Percentiles rank a stretch among this genome's conserved stretches.
phyloP scores from a whole-genome alignment of 2,797 vertebrate genomes.

The Hippopotamyrus pictus region DNA sequence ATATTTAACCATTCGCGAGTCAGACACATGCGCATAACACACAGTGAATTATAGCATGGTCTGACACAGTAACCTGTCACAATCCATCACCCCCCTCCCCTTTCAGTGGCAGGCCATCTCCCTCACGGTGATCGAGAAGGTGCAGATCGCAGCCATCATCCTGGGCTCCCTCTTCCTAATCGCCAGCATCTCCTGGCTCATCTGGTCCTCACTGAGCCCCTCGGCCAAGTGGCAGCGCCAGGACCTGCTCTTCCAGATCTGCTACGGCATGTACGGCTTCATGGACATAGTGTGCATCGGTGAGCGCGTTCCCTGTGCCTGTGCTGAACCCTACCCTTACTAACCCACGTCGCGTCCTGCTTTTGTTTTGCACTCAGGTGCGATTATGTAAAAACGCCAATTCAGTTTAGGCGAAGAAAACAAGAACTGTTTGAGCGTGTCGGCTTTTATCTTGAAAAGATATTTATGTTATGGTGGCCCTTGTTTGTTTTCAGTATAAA shows the following conservation, averaged over 20 bases:
- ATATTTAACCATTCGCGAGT: neutral
- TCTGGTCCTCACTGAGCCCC: constrained; percentile 90
- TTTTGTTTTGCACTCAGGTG: neutral
- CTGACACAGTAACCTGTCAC: neutral
- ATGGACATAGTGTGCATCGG: constrained; percentile 95
- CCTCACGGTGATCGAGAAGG: constrained; percentile 89
- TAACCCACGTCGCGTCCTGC: neutral
- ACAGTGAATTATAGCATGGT: neutral
- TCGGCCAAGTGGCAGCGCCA: constrained; percentile 91
- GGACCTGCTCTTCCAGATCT: constrained; percentile 93
- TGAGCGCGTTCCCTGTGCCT: constrained; percentile 43
- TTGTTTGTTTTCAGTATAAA: neutral
- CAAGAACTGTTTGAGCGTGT: neutral
- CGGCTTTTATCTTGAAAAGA: neutral
- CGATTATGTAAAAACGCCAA: neutral
- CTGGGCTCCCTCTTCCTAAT: constrained; percentile 90
- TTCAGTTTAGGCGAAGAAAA: neutral
- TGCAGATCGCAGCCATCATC: constrained; percentile 87
- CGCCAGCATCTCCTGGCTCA: constrained; percentile 92
- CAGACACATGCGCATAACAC: neutral
- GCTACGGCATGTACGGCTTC: constrained; percentile 94
- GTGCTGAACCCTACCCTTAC: neutral
- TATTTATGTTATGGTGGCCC: neutral
- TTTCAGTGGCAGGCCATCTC: constrained; percentile 90
- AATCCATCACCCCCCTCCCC: neutral